Evolutionary conservation across 2,888 invertebrate species (phyloP).

Genomic region (Merodon equestris): DNA sequence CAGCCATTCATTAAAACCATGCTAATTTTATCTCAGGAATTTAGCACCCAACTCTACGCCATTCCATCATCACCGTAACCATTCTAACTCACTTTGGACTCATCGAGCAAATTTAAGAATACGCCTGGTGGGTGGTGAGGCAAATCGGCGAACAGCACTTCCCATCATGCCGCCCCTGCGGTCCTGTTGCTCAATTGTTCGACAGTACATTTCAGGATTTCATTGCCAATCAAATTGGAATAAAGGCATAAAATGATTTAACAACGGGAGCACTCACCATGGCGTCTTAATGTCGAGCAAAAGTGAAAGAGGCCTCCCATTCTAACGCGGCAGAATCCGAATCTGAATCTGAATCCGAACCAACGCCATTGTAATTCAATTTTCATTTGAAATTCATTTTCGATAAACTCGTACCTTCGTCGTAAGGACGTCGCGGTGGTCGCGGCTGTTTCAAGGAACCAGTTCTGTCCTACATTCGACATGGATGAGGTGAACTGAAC

Average conservation of each 20-base stretch:
- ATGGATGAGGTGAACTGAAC: constrained; percentile 14
- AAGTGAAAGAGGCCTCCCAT: constrained; percentile 9
- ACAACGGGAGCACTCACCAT: constrained; percentile 18
- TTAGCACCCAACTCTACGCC: too few species aligned
- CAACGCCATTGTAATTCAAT: constrained; percentile 54
- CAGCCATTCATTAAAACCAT: too few species aligned
- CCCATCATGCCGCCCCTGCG: constrained; percentile 27
- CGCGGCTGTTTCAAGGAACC: constrained; percentile 23
- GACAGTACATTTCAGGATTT: constrained; percentile 55
- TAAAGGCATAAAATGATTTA: constrained; percentile 52
- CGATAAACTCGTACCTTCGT: constrained; percentile 18
- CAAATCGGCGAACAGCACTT: constrained; percentile 5
- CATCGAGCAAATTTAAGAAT: too few species aligned
- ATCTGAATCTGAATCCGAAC: neutral
- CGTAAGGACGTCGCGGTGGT: constrained; percentile 31
- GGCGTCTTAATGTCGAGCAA: too few species aligned
- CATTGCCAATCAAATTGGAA: constrained; percentile 63
- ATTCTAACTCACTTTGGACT: too few species aligned
- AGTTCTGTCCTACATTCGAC: neutral
- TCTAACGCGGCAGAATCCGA: constrained; percentile 39
- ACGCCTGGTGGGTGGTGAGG: too few species aligned
- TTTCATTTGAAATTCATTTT: constrained; percentile 59
- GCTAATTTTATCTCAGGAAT: too few species aligned
- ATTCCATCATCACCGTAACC: too few species aligned
- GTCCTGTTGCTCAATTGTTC: constrained; percentile 48